Base-by-base conservation (phyloP, 2,888 invertebrate species). In the Muscina levida region DNA sequence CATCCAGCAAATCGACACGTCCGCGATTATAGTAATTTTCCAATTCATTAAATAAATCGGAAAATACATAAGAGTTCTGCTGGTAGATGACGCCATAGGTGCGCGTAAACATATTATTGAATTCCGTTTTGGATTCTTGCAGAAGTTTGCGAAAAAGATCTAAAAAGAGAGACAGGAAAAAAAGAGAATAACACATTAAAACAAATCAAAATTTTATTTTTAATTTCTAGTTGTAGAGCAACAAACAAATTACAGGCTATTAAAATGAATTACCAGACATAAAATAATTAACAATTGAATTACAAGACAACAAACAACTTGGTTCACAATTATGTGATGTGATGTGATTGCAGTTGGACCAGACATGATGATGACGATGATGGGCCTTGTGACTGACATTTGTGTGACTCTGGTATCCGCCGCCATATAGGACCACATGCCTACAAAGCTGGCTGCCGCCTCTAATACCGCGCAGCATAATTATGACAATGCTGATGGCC, bases 51-150 rank as follows among this genome's bases (percentile, higher is more conserved):
- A 98, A 98, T 81, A 98, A 93, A 89, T 97, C 95, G 82, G 95
- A 95, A 91, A 98, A 98, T 59, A 98, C 96, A 88, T 96, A 95
- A 11, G 97, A 94, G 91, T 98, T 97, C 88, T 97, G 95, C 88
- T 98, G 95, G 92, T 98, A 98, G 85, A 98, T 94, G 90, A 97
- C 94, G 72, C 98, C 98, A 91, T 98, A 98, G 0, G 98, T 98
- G 85, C 94, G 93, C 88, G 96, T 95, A 92, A 98, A 98, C 98
- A 98, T 98, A 82, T 94, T 94, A 91, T 98, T 97, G 90, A 98
- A 97, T 88, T 96, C 97, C 84, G 93, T 93, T 85, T 96, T 95
- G 22, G 97, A 97, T 84, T 94, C 94, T 85, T 93, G 92, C 90
- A 98, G 92, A 86, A 98, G 93, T 84, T 95, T 94, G 86, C 94